These are phyloP conservation scores for Chelonoidis abingdonii DNA, from an alignment of 2,113 vertebrate genomes.

Conservation along the genomic window DNA sequence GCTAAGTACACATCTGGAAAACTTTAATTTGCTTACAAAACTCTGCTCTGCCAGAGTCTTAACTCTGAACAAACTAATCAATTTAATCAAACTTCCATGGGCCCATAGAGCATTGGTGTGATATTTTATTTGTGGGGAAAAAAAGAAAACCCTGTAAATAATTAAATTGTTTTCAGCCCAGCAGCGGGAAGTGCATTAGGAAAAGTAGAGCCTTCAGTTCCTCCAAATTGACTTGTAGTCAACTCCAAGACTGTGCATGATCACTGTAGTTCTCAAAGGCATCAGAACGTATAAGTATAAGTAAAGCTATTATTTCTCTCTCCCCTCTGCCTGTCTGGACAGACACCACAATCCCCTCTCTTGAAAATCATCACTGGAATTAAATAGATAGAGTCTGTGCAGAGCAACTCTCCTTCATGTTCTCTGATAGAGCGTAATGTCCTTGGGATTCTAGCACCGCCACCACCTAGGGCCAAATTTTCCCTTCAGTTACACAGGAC, in stretches of 20 bases:
- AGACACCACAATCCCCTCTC: background rate
- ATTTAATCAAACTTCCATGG: background rate
- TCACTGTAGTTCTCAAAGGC: accelerated
- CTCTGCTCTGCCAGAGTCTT: accelerated
- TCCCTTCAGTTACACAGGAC: accelerated
- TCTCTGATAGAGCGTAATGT: background rate
- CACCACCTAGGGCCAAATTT: background rate
- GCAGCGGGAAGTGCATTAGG: background rate
- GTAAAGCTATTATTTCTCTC: background rate
- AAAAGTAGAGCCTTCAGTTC: background rate
- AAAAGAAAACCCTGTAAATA: background rate
- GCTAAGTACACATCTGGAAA: conserved; percentile 18
- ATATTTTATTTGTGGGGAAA: background rate
- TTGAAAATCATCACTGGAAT: accelerated
- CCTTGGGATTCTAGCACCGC: background rate
- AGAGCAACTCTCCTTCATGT: accelerated
- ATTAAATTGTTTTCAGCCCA: background rate
- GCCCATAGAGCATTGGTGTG: background rate
- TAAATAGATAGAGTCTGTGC: background rate
- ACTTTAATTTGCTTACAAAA: background rate
- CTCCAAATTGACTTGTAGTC: background rate
- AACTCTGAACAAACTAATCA: background rate
- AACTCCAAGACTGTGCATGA: accelerated
- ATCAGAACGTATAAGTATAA: accelerated
- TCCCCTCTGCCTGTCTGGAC: background rate